Evolutionary conservation across 2,888 invertebrate species (phyloP).

Genomic region (Abrostola triplasia): DNA sequence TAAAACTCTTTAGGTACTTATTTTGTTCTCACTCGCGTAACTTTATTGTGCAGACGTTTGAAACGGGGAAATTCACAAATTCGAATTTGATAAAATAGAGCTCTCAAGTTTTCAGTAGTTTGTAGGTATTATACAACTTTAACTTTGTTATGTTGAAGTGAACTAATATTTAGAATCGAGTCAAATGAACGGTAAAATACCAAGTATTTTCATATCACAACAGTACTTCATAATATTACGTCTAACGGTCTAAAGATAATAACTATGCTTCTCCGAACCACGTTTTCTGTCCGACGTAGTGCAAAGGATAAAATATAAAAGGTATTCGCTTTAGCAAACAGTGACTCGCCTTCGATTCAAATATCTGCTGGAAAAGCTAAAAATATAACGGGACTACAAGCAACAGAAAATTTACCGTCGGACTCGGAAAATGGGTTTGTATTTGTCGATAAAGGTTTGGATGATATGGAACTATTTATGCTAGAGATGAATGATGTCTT

Average conservation of each 20-base stretch:
- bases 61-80: constrained; percentile 48
- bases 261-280: constrained; percentile 51
- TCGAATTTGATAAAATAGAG: constrained; percentile 46
- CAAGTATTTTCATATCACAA: background rate
- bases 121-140: constrained; percentile 8
- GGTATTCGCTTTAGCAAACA: constrained; percentile 65
- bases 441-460: constrained; percentile 36
- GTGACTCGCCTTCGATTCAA: constrained; percentile 54
- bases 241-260: constrained; percentile 14
- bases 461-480: constrained; percentile 19
- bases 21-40: constrained; percentile 52
- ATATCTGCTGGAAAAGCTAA: constrained; percentile 57
- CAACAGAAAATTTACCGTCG: constrained; percentile 51
- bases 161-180: background rate
- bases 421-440: constrained; percentile 48
- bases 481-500: constrained; percentile 48
- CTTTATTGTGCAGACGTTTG: constrained; percentile 49
- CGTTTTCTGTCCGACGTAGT: constrained; percentile 61
- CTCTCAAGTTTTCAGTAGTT: constrained; percentile 33
- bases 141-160: constrained; percentile 3
- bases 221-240: background rate
- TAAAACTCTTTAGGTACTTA: constrained; percentile 54
- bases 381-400: constrained; percentile 52
- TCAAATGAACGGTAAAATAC: background rate
- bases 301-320: constrained; percentile 67